A percentile compares a stretch with the other conserved stretches of the same genome.
phyloP scores from a whole-genome alignment of 2,888 invertebrate species.

The Corythucha ciliata region DNA sequence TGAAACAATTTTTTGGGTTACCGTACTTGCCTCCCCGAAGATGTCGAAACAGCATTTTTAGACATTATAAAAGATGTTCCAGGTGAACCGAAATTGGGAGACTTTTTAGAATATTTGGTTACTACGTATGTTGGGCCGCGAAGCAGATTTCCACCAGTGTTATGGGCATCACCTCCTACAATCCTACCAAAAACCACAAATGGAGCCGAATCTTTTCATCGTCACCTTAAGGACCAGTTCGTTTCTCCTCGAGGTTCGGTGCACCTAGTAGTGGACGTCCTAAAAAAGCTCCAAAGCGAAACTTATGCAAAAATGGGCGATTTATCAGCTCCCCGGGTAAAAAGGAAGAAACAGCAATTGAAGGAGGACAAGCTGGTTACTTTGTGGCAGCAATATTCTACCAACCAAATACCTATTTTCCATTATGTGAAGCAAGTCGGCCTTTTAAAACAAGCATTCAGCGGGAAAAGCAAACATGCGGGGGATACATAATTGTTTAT shows the following conservation, averaged over 20 bases:
- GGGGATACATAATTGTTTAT: too few species aligned
- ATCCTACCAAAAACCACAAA: too few species aligned
- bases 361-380: too few species aligned
- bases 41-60: conserved; percentile 6
- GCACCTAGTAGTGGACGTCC: not conserved
- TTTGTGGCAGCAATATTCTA: too few species aligned
- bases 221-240: too few species aligned
- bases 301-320: conserved; percentile 1
- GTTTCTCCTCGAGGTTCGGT: not conserved
- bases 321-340: not conserved
- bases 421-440: too few species aligned
- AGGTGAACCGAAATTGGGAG: conserved; percentile 5
- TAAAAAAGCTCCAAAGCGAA: conserved; percentile 1
- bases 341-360: conserved; percentile 2
- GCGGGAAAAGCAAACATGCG: too few species aligned
- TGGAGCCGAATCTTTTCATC: too few species aligned
- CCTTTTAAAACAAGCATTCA: too few species aligned
- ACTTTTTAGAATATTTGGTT: conserved; percentile 4
- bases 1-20: too few species aligned
- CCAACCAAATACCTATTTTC: too few species aligned
- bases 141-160: too few species aligned
- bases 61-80: conserved; percentile 5
- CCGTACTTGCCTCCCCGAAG: conserved; percentile 1
- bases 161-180: conserved; percentile 2
- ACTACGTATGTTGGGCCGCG: not conserved